A percentile compares a stretch with the other conserved stretches of the same genome.
Evolutionary conservation across 2,113 vertebrate species (phyloP).

Genomic region (Petaurus breviceps): DNA sequence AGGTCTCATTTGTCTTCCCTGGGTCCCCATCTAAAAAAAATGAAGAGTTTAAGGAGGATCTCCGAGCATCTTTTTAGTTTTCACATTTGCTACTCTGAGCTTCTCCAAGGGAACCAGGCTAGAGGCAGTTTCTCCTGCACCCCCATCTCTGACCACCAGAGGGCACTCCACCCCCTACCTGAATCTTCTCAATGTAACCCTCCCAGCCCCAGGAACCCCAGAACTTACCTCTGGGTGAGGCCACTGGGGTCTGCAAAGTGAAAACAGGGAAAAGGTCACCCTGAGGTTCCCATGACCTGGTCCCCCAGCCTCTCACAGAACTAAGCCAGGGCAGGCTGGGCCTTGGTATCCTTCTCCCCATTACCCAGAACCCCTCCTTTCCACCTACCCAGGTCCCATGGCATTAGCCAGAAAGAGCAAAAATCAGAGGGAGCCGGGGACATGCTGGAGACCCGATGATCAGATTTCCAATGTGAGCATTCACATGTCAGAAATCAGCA

Average conservation of each 20-base stretch:
- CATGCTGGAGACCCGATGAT: background rate
- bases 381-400: background rate
- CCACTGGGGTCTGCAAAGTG: conserved; percentile 83
- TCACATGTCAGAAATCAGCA: background rate
- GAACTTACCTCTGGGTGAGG: conserved; percentile 84
- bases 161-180: conserved; percentile 33
- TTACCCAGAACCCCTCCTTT: background rate
- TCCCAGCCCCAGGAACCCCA: background rate
- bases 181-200: background rate
- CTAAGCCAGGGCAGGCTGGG: background rate
- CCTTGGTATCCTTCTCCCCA: background rate
- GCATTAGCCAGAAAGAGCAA: background rate
- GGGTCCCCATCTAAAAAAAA: background rate
- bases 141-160: conserved; percentile 1
- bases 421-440: background rate
- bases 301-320: background rate
- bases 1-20: background rate
- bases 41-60: background rate
- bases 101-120: background rate
- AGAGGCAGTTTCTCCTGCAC: background rate
- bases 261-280: conserved; percentile 73
- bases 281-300: background rate
- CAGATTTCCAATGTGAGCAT: background rate
- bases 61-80: background rate
- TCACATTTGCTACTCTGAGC: background rate